Percentiles rank a stretch among this genome's conserved stretches.
phyloP scores from a whole-genome alignment of 2,113 vertebrate species.

The Corvus hawaiiensis region DNA sequence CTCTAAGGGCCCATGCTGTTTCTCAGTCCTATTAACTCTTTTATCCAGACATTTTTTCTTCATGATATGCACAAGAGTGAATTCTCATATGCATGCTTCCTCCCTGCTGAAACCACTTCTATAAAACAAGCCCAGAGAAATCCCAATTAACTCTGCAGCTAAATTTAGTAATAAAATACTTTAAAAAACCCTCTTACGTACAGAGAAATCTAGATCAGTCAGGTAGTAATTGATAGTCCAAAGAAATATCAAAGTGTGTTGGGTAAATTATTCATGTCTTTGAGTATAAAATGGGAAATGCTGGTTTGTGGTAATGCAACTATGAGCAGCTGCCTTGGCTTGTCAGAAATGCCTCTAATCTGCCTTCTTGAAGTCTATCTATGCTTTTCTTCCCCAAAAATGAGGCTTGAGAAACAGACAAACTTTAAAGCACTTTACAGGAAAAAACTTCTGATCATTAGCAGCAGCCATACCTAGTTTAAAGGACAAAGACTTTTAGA shows the following conservation, averaged over 20 bases:
- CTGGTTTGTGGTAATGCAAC: neutral
- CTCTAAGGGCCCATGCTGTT: neutral
- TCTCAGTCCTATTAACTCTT: neutral
- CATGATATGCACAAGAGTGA: neutral
- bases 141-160: neutral
- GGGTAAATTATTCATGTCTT: neutral
- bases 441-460: neutral
- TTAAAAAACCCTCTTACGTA: accelerated
- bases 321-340: neutral
- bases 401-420: neutral
- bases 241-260: neutral
- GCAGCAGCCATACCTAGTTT: neutral
- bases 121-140: neutral
- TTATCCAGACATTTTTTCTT: neutral
- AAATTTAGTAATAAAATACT: neutral
- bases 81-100: neutral
- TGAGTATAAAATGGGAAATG: neutral
- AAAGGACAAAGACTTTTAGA: neutral
- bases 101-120: neutral
- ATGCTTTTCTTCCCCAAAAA: neutral
- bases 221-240: neutral
- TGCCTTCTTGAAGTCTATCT: neutral
- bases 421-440: neutral
- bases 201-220: neutral
- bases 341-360: neutral